Evolutionary conservation across 2,888 invertebrate species (phyloP).

Genomic region (Phalangium opilio): DNA sequence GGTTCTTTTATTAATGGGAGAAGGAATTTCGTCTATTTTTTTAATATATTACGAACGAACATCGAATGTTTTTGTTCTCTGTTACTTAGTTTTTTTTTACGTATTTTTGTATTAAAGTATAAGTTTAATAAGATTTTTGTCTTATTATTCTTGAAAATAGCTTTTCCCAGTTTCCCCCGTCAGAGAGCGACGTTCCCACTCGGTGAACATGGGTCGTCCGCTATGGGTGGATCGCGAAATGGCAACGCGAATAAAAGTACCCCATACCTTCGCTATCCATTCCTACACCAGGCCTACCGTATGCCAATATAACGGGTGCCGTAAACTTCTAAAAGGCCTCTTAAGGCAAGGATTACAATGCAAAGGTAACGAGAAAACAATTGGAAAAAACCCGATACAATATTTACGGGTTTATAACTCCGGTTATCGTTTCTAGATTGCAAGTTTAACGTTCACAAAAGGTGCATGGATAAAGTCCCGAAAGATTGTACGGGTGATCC

Average conservation of each 20-base stretch:
- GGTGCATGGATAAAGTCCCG: slow-evolving; percentile 75
- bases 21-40: too few relatives aligned
- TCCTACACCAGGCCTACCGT: slow-evolving; percentile 93
- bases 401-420: neutral
- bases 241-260: slow-evolving; percentile 51
- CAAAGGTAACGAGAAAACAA: slow-evolving; percentile 40
- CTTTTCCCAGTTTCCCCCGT: slow-evolving; percentile 9
- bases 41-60: too few relatives aligned
- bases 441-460: slow-evolving; percentile 89
- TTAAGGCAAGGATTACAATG: slow-evolving; percentile 91
- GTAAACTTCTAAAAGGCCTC: slow-evolving; percentile 81
- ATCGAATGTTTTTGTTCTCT: too few relatives aligned
- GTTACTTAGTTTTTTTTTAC: slow-evolving; percentile 1
- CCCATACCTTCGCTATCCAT: slow-evolving; percentile 93
- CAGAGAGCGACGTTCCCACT: slow-evolving; percentile 44
- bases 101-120: neutral
- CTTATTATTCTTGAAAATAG: slow-evolving; percentile 7
- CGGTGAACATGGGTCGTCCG: slow-evolving; percentile 46
- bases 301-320: slow-evolving; percentile 66
- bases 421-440: slow-evolving; percentile 45
- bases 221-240: slow-evolving; percentile 55
- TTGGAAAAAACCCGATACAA: neutral
- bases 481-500: slow-evolving; percentile 76
- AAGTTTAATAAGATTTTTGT: slow-evolving; percentile 49
- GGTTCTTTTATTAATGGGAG: too few relatives aligned